These are phyloP conservation scores for Helicoverpa assulta DNA, from an alignment of 2,888 invertebrate species.

Conservation along the genomic window DNA sequence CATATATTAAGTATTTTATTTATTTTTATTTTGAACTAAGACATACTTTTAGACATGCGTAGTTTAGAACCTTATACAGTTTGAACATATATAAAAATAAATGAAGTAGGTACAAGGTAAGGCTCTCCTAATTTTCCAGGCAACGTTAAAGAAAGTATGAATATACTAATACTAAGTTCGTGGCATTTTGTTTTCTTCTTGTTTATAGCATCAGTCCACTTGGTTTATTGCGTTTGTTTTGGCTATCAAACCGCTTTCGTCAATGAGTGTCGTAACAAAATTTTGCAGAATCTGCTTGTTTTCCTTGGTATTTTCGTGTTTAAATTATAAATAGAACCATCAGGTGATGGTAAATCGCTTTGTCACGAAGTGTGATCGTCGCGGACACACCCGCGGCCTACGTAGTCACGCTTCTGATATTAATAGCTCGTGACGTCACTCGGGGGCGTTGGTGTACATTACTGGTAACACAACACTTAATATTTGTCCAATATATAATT, in stretches of 20 bases:
- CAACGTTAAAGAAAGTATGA: too few relatives aligned
- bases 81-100: too few relatives aligned
- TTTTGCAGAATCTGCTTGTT: conserved; percentile 29
- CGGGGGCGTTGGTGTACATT: conserved; percentile 38
- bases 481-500: conserved; percentile 60
- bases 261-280: conserved; percentile 7
- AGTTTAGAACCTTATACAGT: too few relatives aligned
- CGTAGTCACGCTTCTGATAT: conserved; percentile 67
- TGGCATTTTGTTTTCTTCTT: too few relatives aligned
- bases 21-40: neutral
- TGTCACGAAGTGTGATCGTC: conserved; percentile 66
- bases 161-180: too few relatives aligned
- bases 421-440: conserved; percentile 73
- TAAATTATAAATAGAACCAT: conserved; percentile 73
- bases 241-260: conserved; percentile 24
- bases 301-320: conserved; percentile 56
- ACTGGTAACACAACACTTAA: conserved; percentile 37
- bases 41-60: too few relatives aligned
- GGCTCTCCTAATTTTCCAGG: too few relatives aligned
- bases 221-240: conserved; percentile 30
- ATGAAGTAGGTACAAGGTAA: too few relatives aligned
- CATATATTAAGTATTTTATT: neutral
- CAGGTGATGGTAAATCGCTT: conserved; percentile 75
- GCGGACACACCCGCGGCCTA: conserved; percentile 84
- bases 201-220: conserved; percentile 2